Percentiles rank a stretch among this genome's conserved stretches.
Evolutionary conservation across 2,888 invertebrate species (phyloP).

Genomic region (Drosophila eohydei): DNA sequence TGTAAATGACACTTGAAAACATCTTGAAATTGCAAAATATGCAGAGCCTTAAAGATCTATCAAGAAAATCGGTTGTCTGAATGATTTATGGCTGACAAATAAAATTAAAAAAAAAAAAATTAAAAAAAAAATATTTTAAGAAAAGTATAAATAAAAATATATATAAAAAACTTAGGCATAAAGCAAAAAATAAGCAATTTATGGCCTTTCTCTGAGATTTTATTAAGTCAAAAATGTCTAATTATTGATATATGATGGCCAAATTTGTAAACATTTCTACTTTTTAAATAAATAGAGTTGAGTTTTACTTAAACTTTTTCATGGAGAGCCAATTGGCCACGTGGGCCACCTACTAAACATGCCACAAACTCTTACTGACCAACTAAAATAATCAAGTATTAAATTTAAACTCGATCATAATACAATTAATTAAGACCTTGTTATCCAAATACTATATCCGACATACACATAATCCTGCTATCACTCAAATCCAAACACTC

Average conservation of each 20-base stretch:
- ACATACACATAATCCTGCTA: constrained; percentile 54
- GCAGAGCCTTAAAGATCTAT: background rate
- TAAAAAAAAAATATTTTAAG: no score
- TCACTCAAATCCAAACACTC: constrained; percentile 64
- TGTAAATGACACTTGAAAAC: background rate
- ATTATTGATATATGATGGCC: background rate
- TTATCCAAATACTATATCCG: constrained; percentile 24
- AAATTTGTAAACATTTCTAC: no score
- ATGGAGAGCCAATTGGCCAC: constrained; percentile 28
- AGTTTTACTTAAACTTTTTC: background rate
- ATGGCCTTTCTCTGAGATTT: background rate
- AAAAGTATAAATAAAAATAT: no score
- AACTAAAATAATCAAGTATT: constrained; percentile 14
- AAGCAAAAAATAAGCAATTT: background rate
- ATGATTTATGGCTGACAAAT: background rate
- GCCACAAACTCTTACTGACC: constrained; percentile 40
- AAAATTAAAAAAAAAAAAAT: no score
- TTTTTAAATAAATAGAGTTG: background rate
- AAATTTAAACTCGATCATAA: constrained; percentile 17
- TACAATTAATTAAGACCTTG: constrained; percentile 45
- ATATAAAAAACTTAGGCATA: background rate
- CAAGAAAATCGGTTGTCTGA: background rate
- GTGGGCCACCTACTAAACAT: constrained; percentile 48
- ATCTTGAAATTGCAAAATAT: constrained; percentile 8
- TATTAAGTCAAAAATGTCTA: background rate